These are phyloP conservation scores for Scyliorhinus canicula DNA, from an alignment of 2,797 vertebrate species.

Conservation along the genomic window DNA sequence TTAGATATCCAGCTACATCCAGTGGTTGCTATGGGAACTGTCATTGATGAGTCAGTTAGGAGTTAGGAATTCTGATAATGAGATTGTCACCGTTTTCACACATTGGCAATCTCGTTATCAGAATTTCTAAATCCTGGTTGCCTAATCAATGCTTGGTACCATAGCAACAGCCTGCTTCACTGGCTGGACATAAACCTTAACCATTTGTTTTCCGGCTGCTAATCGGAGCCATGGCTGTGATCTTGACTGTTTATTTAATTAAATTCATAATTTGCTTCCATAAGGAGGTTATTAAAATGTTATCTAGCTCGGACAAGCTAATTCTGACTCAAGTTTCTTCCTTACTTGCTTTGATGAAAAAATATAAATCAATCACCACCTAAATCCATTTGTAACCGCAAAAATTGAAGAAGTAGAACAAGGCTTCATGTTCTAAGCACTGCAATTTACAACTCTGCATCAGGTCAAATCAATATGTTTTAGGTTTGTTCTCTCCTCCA, in stretches of 20 bases:
- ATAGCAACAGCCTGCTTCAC: conserved; percentile 6
- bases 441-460: background rate
- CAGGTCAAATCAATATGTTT: background rate
- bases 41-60: conserved; percentile 17
- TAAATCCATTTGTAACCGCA: background rate
- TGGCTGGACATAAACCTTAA: background rate
- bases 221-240: background rate
- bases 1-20: background rate
- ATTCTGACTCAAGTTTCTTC: background rate
- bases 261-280: background rate
- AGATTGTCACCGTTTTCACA: conserved; percentile 25
- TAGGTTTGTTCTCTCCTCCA: too few relatives aligned
- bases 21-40: background rate
- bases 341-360: too few relatives aligned
- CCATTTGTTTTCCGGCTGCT: background rate
- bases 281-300: background rate
- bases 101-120: conserved; percentile 28
- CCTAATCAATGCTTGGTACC: conserved; percentile 33
- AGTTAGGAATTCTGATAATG: conserved; percentile 32
- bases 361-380: background rate
- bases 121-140: background rate
- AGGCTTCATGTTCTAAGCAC: background rate
- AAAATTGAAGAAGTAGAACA: background rate
- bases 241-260: background rate
- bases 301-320: background rate